phyloP scores from a whole-genome alignment of 2,113 vertebrate genomes.

The Apteryx mantelli region DNA sequence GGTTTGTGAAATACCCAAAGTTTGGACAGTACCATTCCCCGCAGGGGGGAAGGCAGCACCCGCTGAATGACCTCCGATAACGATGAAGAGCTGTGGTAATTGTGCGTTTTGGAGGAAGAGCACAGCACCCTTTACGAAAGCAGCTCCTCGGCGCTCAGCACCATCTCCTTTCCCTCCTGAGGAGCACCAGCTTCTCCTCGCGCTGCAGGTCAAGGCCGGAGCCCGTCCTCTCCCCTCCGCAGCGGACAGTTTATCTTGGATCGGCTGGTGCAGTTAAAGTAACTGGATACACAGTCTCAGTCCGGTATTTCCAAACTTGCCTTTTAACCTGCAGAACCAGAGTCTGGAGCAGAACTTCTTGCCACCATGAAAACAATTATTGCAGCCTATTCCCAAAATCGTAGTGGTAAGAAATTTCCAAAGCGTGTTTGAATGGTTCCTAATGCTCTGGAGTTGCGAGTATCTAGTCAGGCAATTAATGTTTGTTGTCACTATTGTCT shows the following conservation, averaged over 20 bases:
- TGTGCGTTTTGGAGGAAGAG: rapidly evolving
- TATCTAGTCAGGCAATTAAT: background rate
- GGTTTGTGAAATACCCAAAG: conserved; percentile 6
- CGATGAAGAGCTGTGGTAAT: rapidly evolving
- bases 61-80: rapidly evolving
- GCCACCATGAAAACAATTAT: conserved; percentile 72
- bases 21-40: background rate
- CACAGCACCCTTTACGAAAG: rapidly evolving
- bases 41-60: background rate
- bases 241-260: background rate
- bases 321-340: background rate
- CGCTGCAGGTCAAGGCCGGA: background rate
- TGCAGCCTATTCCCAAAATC: conserved; percentile 66
- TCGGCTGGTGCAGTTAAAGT: background rate
- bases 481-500: background rate
- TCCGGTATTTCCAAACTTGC: conserved; percentile 10
- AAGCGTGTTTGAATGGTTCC: background rate
- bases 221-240: background rate
- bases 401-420: conserved; percentile 39
- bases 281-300: background rate
- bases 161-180: background rate
- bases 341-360: background rate
- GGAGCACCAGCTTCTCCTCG: background rate
- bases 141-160: rapidly evolving
- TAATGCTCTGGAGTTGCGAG: rapidly evolving